Conservation (phyloP, 2,113 vertebrate genomes). For the Pantherophis guttatus region DNA sequence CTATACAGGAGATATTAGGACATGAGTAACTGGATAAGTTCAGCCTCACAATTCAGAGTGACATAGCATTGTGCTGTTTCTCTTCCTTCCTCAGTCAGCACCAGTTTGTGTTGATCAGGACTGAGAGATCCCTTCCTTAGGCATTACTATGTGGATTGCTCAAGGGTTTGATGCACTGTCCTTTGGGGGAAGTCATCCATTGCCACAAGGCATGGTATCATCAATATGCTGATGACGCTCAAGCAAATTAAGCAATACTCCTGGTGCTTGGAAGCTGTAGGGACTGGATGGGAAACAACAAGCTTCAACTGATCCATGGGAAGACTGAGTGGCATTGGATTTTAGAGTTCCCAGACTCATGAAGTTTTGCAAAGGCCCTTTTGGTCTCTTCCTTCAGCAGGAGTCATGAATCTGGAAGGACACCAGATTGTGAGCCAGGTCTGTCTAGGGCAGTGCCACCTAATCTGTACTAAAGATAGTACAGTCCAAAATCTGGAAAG, state of each 20-base stretch:
- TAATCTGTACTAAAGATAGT: neutral
- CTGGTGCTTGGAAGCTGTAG: neutral
- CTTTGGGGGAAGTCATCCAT: neutral
- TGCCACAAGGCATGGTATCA: neutral
- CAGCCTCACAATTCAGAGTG: neutral
- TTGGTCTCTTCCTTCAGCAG: neutral
- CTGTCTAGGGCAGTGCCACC: neutral
- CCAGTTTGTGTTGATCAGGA: neutral
- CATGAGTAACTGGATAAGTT: neutral
- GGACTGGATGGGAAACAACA: neutral
- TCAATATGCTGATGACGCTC: neutral
- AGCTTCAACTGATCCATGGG: neutral
- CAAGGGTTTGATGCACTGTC: neutral
- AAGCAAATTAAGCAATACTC: neutral
- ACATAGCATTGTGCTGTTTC: neutral
- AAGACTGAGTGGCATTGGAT: neutral
- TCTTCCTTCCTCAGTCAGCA: neutral
- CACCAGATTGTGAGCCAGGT: neutral
- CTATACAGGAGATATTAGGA: neutral
- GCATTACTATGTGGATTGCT: neutral
- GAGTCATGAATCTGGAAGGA: neutral
- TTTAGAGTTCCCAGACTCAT: neutral
- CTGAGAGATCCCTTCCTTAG: neutral
- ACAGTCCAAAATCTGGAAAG: neutral
- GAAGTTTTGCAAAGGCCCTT: neutral